A percentile compares a stretch with the other conserved stretches of the same genome.
Evolutionary conservation across 1,140 invertebrate genomes (phyloP).

Genomic region (Chrysomallon squamiferum): DNA sequence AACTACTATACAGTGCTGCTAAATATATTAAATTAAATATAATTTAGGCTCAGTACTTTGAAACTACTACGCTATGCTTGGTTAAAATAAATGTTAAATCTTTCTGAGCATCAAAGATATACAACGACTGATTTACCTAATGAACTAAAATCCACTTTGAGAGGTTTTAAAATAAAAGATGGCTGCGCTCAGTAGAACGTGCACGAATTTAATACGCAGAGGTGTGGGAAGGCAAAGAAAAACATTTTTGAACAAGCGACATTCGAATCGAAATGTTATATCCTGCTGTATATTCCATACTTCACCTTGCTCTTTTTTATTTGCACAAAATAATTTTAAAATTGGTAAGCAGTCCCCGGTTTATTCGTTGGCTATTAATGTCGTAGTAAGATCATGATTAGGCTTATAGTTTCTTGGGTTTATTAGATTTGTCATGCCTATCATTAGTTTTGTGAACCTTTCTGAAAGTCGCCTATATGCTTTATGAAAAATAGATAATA

Average conservation of each 20-base stretch:
- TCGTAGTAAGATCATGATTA: no score
- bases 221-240: neutral
- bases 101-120: neutral
- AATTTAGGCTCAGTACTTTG: neutral
- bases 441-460: no score
- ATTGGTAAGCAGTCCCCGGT: no score
- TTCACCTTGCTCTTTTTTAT: no score
- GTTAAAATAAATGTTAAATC: neutral
- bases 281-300: no score
- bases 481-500: no score
- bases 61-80: neutral
- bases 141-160: slow-evolving; percentile 1
- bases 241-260: neutral
- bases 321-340: no score
- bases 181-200: slow-evolving; percentile 39
- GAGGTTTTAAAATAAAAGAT: slow-evolving; percentile 17
- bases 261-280: no score
- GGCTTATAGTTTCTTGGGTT: no score
- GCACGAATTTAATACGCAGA: slow-evolving; percentile 5
- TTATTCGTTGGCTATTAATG: no score
- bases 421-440: no score
- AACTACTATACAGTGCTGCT: neutral
- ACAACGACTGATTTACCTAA: neutral
- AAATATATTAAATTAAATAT: neutral
- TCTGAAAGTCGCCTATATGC: no score